Conservation (phyloP, 2,888 invertebrate genomes). For the Cataglyphis cursor region DNA sequence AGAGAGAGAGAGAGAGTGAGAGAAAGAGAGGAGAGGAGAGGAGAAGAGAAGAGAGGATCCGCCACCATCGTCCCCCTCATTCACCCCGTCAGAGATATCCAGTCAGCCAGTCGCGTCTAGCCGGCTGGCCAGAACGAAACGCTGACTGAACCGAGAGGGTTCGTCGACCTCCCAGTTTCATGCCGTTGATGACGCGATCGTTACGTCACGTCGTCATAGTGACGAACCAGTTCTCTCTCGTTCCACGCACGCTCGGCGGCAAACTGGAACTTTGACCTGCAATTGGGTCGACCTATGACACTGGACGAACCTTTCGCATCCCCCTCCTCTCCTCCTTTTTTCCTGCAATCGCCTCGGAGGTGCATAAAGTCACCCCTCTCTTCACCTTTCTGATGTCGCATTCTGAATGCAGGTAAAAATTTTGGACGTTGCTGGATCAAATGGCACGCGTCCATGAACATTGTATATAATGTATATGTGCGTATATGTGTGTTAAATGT, state of each 20-base stretch:
- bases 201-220: slow-evolving; percentile 83
- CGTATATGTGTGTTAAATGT: background rate
- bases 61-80: slow-evolving; percentile 77
- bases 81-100: slow-evolving; percentile 73
- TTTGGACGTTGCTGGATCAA: background rate
- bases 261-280: slow-evolving; percentile 83
- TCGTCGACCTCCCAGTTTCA: slow-evolving; percentile 74
- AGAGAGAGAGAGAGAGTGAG: background rate
- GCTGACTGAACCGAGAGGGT: slow-evolving; percentile 44
- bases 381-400: background rate
- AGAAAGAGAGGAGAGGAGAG: background rate
- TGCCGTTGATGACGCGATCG: slow-evolving; percentile 79
- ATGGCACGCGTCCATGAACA: background rate
- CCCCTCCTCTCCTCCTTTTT: background rate
- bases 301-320: slow-evolving; percentile 6
- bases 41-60: slow-evolving; percentile 45
- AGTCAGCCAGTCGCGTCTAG: slow-evolving; percentile 44
- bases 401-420: slow-evolving; percentile 1
- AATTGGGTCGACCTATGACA: slow-evolving; percentile 76
- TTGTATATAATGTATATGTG: no score
- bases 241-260: slow-evolving; percentile 65
- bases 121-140: slow-evolving; percentile 6
- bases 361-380: background rate
- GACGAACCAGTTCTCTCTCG: slow-evolving; percentile 71
- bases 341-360: background rate